Conservation (phyloP, 2,113 vertebrate species). For the Sialia sialis region DNA sequence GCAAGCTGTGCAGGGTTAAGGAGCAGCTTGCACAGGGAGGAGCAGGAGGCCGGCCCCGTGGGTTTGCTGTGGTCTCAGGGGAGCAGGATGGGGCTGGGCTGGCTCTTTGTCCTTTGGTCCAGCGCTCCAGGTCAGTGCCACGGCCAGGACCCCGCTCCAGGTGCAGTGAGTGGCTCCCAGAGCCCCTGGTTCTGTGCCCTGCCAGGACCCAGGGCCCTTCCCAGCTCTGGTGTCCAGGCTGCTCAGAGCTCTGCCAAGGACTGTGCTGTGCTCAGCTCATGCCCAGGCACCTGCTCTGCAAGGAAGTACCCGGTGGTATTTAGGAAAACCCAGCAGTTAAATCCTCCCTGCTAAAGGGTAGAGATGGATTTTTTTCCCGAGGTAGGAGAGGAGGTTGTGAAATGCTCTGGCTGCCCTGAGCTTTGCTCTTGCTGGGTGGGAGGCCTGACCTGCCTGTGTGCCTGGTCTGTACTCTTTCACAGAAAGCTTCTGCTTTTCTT, state of each 20-base stretch:
- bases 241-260: neutral
- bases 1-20: neutral
- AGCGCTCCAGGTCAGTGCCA: rapidly evolving
- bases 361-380: neutral
- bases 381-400: neutral
- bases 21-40: neutral
- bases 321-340: neutral
- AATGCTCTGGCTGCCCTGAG: neutral
- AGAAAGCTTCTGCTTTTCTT: conserved; percentile 49
- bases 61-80: neutral
- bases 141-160: rapidly evolving
- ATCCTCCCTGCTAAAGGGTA: neutral
- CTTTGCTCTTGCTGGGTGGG: neutral
- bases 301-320: neutral
- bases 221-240: neutral
- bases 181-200: rapidly evolving
- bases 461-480: neutral
- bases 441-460: neutral
- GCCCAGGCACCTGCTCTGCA: neutral
- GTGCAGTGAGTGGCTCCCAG: neutral
- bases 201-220: neutral
- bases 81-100: neutral
- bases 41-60: neutral
- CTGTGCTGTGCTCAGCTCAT: rapidly evolving
- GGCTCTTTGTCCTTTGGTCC: neutral